Base-by-base conservation (phyloP, 2,888 invertebrate genomes). In the Platerodrilus igneus region DNA sequence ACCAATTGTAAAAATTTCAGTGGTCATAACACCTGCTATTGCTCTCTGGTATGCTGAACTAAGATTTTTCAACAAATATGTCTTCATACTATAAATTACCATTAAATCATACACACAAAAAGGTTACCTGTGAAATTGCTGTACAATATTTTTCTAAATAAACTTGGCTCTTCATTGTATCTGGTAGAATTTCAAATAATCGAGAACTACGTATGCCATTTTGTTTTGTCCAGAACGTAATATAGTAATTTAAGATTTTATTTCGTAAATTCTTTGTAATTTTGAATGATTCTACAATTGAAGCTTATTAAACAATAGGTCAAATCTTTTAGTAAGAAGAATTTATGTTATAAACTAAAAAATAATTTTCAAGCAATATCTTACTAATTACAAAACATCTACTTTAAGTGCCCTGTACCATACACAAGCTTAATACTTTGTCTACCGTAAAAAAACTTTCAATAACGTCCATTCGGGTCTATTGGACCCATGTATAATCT, bases 91-190 rank as follows among this genome's bases (percentile, higher is more conserved):
- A 30, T 16, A 25, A 11, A n/a, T 19, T 5, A 23, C 15, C 7
- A 16, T 7, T 13, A 28, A 20, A 34, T 8, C 9, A 11, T 18
- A 18, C 18, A 25, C 36, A 17, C 10, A n/a, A 23, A 42, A 11
- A 15, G 15, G 2, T 9, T 17, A 52, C 55, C 40, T 45, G 28
- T 31, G 51, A 45, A 19, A 56, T 33, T n/a, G 52, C 52, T 10
- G 39, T 37, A 43, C 52, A 56, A 30, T 47, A 55, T 39, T 47
- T 52, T 19, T 56, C 56, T 23, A 52, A 37, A 8, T 49, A 27
- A 2, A 55, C 48, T 34, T 53, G 47, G n/a, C 45, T 41, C 11
- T 33, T 28, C 10, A 55, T 33, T 4, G 48, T 33, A 6, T 29
- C 16, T 6, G 55, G 55, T 9, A 55, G 13, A 19, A 28, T 19